Base-by-base conservation (phyloP, 2,888 invertebrate species). In the Apamea crenata region DNA sequence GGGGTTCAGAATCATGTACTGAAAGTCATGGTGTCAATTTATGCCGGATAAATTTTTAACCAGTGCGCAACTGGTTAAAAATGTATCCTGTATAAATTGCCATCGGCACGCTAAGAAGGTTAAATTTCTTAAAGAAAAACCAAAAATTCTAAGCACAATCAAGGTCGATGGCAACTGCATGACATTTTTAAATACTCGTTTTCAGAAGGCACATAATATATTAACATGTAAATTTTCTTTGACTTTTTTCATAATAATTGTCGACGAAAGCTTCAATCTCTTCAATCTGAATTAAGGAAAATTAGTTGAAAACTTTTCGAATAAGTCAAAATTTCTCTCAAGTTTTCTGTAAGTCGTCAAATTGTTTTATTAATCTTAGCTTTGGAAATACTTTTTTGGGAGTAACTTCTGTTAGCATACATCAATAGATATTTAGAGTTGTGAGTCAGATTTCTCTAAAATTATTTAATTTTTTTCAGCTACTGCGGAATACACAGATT, bases 271-370 rank as follows among this genome's bases (percentile, higher is more conserved):
- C 77, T 86, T 87, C 82, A 80, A 86, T 87, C 77, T 82, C 76
- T 79, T 82, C 84, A 87, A 78, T 82, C 79, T 80, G 87, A 86
- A 80, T 86, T 85, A 86, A 82, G 82, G 82, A 74, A 86, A 87
- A 86, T 87, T 86, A 12, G 85, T 77, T 44, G 63, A 73, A 87
- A 86, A 87, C 85, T 86, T 86, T 87, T 78, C 87, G 68, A 87
- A 86, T 86, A 81, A 87, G 87, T 85, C 87, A 83, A 87, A 87
- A 78, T 82, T 83, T 80, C 84, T 78, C 29, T 67, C 75, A 87
- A 87, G 67, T 87, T 87, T 82, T 70, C 50, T 70, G 18, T 50
- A 83, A 86, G 77, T 71, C 79, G 59, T 74, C 80, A 81, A 87
- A 87, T 80, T 87, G 84, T 85, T 87, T 87, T 78, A 83, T 79